Evolutionary conservation across 2,888 invertebrate genomes (phyloP), one percentile per base, ranked within the genome.

Genomic region (Dysmachus trigonus): DNA sequence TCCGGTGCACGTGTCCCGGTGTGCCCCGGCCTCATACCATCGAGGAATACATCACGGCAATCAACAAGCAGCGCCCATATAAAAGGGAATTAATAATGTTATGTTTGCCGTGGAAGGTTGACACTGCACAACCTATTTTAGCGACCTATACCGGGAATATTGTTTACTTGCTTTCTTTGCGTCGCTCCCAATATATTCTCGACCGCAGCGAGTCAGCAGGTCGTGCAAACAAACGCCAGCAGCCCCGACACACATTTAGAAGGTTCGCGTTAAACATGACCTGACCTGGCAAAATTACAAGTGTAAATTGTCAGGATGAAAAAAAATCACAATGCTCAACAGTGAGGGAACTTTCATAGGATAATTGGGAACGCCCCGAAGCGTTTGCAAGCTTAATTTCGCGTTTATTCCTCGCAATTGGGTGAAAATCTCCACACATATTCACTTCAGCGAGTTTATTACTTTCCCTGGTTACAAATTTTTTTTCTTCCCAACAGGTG

Each of bases 41-140:
- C 35, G 76, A n/a, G 76, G 33, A 22, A 33, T 38, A 18, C 35
- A 76, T 76, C 76, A 76, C 76, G 18, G 76, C 38, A 76, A 76
- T 76, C 76, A 76, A 76, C 76, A 76, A 76, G 76, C 76, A 76
- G 22, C 35, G 18, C 76, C n/a, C n/a, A n/a, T n/a, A 76, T 76
- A 76, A 76, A 76, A 76, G 38, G 76, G 76, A 76, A 76, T 76
- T 76, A 76, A 76, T 76, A 35, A 76, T 76, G 76, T 22, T 38
- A 38, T 76, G 76, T 76, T 76, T 76, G 76, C 76, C 41, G 62
- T 38, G 27, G 13, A 72, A 76, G 76, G 18, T 22, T 76, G 35
- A 38, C 33, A 13, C 76, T 76, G 38, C 38, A 76, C n/a, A 35
- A 76, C 33, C 76, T 38, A 76, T 76, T 76, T 38, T 76, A 76